A percentile compares a stretch with the other conserved stretches of the same genome.
These are phyloP conservation scores for Pinctada fucata DNA, from an alignment of 2,888 invertebrate genomes.

Conservation along the genomic window DNA sequence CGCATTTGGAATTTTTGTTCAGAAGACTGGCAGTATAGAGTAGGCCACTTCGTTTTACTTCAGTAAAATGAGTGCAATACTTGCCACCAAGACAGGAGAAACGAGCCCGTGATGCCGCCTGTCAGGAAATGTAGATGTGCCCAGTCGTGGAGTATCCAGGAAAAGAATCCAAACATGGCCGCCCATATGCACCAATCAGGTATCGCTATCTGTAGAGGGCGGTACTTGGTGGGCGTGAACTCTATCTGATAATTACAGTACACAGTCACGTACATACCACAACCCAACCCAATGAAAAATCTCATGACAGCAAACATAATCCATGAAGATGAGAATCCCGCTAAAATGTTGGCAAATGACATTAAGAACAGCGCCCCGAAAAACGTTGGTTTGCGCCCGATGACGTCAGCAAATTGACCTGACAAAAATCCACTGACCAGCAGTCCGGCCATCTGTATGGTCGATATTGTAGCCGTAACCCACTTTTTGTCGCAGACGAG, in stretches of 20 bases:
- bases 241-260: conserved; percentile 52
- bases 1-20: no score
- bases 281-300: conserved; percentile 53
- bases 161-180: conserved; percentile 44
- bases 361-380: conserved; percentile 10
- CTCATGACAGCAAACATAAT: conserved; percentile 58
- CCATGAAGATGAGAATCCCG: conserved; percentile 55
- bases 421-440: conserved; percentile 41
- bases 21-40: no score
- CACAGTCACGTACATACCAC: conserved; percentile 43
- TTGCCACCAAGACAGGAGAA: conserved; percentile 15
- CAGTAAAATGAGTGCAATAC: no score
- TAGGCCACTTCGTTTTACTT: no score
- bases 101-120: conserved; percentile 42
- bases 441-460: conserved; percentile 51
- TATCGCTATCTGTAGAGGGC: conserved; percentile 48
- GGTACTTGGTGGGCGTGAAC: conserved; percentile 49
- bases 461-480: conserved; percentile 45
- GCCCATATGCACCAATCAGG: conserved; percentile 52
- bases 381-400: conserved; percentile 30
- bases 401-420: conserved; percentile 38
- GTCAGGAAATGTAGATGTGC: conserved; percentile 47
- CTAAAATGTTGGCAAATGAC: conserved; percentile 7
- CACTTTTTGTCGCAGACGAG: conserved; percentile 47
- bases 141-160: conserved; percentile 52